phyloP scores from a whole-genome alignment of 2,113 vertebrate species.

The Callopanchax toddi region DNA sequence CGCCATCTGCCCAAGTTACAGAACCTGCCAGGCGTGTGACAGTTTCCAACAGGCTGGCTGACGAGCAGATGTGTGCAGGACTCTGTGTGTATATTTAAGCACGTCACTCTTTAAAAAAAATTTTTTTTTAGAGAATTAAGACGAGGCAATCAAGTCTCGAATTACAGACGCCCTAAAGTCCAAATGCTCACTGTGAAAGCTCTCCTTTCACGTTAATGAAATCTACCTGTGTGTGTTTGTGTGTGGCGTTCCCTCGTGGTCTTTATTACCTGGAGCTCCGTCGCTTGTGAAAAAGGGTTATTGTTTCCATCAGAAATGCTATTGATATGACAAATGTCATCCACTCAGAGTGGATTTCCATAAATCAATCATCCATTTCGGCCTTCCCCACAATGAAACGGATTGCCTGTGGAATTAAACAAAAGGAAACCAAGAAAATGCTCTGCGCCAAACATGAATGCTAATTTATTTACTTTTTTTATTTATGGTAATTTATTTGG shows the following conservation, averaged over 20 bases:
- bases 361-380: conserved; percentile 53
- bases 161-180: conserved; percentile 17
- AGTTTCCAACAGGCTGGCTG: conserved; percentile 70
- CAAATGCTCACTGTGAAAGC: conserved; percentile 9
- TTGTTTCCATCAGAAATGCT: conserved; percentile 52
- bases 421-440: conserved; percentile 29
- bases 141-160: conserved; percentile 21
- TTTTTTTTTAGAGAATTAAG: conserved; percentile 39
- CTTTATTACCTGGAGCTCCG: conserved; percentile 24
- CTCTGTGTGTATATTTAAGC: conserved; percentile 32
- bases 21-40: conserved; percentile 74
- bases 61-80: conserved; percentile 75
- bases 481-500: conserved; percentile 17
- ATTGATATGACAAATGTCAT: conserved; percentile 64
- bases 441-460: conserved; percentile 16
- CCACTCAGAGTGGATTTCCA: conserved; percentile 53
- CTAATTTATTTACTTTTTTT: conserved; percentile 19
- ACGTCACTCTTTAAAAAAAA: conserved; percentile 26
- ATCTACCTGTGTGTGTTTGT: conserved; percentile 14
- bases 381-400: conserved; percentile 28
- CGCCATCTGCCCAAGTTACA: conserved; percentile 82
- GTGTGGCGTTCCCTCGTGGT: conserved; percentile 1
- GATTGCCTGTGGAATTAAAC: conserved; percentile 34
- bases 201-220: conserved; percentile 29
- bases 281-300: conserved; percentile 40